Conservation (phyloP, 2,888 invertebrate genomes). For the Eupithecia abbreviata region DNA sequence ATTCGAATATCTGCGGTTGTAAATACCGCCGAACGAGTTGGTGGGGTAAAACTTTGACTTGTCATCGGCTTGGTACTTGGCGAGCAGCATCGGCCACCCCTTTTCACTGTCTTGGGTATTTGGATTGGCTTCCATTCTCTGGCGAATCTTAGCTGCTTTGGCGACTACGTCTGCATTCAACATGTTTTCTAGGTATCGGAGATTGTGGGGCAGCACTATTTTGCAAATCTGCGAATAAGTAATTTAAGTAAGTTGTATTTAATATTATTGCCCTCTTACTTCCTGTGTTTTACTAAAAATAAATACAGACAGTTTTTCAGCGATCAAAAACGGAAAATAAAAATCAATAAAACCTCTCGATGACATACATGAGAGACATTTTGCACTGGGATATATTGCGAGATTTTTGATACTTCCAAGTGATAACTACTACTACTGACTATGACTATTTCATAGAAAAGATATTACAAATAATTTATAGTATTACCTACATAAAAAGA, state of each 20-base stretch:
- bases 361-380: background rate
- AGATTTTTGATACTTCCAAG: background rate
- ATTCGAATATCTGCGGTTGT: slow-evolving; percentile 38
- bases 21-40: slow-evolving; percentile 30
- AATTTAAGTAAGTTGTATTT: background rate
- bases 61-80: slow-evolving; percentile 67
- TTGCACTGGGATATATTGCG: background rate
- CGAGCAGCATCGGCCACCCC: slow-evolving; percentile 70
- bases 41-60: slow-evolving; percentile 40
- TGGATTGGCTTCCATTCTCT: slow-evolving; percentile 69
- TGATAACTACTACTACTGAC: no score
- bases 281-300: background rate
- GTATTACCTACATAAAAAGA: background rate
- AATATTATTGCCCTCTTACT: background rate
- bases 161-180: slow-evolving; percentile 74
- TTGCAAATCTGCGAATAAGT: slow-evolving; percentile 63
- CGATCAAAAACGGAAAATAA: background rate
- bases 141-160: slow-evolving; percentile 73
- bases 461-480: background rate
- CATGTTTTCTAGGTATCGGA: slow-evolving; percentile 78
- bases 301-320: background rate
- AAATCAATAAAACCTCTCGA: background rate
- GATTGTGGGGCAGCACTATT: slow-evolving; percentile 74
- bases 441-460: no score
- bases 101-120: slow-evolving; percentile 67